phyloP scores from a whole-genome alignment of 2,888 invertebrate genomes.

The Oscheius onirici region DNA sequence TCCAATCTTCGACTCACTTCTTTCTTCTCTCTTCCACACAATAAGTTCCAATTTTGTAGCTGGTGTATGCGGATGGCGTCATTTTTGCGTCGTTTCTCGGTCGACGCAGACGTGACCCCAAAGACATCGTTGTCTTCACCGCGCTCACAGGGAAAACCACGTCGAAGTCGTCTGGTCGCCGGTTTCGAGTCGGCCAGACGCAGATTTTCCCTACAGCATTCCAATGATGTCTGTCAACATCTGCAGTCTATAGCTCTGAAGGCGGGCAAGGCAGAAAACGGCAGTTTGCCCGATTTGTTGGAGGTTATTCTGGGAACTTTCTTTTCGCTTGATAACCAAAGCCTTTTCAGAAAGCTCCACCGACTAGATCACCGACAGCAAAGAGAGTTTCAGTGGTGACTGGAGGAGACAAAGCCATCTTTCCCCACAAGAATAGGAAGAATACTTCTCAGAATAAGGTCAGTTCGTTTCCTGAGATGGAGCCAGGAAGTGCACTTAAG shows the following conservation, averaged over 20 bases:
- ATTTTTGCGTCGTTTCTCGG: constrained; percentile 54
- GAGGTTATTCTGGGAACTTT: constrained; percentile 8
- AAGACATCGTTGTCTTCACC: constrained; percentile 30
- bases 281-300: constrained; percentile 30
- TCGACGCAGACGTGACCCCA: constrained; percentile 41
- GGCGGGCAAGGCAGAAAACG: constrained; percentile 24
- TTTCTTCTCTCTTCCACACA: not conserved
- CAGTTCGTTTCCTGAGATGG: not conserved
- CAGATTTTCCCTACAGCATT: constrained; percentile 53
- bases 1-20: constrained; percentile 31
- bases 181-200: constrained; percentile 51
- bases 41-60: constrained; percentile 13
- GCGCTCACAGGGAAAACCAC: constrained; percentile 36
- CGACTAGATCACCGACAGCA: constrained; percentile 18
- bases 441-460: constrained; percentile 24
- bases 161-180: constrained; percentile 36
- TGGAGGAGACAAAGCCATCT: constrained; percentile 33
- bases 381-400: constrained; percentile 34
- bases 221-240: constrained; percentile 27
- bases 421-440: constrained; percentile 32
- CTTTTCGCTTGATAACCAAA: not conserved
- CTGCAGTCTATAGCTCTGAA: constrained; percentile 23
- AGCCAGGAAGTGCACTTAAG: constrained; percentile 5
- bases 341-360: constrained; percentile 21
- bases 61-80: constrained; percentile 48